These are phyloP conservation scores for Nomada flava DNA, from an alignment of 2,888 invertebrate genomes.

Conservation along the genomic window DNA sequence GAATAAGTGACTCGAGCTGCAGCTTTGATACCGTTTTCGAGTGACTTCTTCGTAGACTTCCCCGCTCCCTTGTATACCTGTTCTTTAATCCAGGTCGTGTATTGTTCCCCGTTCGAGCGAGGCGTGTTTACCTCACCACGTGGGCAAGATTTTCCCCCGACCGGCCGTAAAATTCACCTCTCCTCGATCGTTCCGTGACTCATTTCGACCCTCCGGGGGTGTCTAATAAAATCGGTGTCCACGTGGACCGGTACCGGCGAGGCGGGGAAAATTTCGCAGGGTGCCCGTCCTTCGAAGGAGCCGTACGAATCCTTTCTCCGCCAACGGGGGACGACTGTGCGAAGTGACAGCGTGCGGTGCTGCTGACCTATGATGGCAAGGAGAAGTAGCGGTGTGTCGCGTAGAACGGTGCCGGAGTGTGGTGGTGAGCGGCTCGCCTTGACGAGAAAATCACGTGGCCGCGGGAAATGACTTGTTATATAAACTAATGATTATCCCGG, in stretches of 20 bases:
- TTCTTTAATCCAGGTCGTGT: conserved; percentile 3
- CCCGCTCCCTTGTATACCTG: not conserved
- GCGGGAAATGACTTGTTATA: conserved; percentile 84
- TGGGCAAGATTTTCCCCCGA: conserved; percentile 25
- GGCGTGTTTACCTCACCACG: conserved; percentile 30
- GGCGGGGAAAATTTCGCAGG: conserved; percentile 3
- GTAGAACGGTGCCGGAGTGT: conserved; percentile 36
- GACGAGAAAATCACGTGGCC: conserved; percentile 82
- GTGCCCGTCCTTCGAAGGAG: not conserved
- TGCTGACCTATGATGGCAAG: conserved; percentile 67
- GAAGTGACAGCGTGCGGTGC: conserved; percentile 34
- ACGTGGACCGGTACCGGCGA: not conserved
- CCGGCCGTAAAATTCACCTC: conserved; percentile 23
- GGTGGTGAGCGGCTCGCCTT: conserved; percentile 83
- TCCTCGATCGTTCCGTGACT: conserved; percentile 27
- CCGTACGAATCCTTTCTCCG: not conserved
- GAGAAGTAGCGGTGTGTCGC: conserved; percentile 50
- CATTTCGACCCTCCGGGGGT: not conserved
- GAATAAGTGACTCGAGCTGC: conserved; percentile 15
- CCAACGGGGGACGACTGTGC: conserved; percentile 29
- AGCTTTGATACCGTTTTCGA: conserved; percentile 4
- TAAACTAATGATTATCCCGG: conserved; percentile 82
- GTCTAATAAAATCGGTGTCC: conserved; percentile 6
- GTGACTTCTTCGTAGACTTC: too few relatives aligned
- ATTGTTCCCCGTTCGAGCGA: conserved; percentile 2